phyloP scores from a whole-genome alignment of 2,888 invertebrate species.

The Chloroclystis v-ata region DNA sequence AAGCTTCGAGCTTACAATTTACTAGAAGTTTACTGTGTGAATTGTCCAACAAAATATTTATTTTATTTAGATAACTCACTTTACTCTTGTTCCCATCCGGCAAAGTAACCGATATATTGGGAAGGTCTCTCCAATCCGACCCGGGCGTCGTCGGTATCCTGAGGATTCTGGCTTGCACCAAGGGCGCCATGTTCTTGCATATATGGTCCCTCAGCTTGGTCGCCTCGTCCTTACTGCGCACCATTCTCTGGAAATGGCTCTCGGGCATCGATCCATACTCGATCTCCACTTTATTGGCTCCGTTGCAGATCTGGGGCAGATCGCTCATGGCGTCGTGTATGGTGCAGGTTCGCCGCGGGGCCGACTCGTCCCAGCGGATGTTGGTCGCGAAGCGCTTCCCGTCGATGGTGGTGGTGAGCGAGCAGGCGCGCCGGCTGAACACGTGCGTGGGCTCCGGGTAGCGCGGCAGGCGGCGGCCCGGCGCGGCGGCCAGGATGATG shows the following conservation, averaged over 20 bases:
- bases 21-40: too few relatives aligned
- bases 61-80: conserved; percentile 57
- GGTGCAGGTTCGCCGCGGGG: conserved; percentile 86
- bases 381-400: conserved; percentile 72
- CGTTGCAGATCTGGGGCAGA: conserved; percentile 85
- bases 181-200: conserved; percentile 89
- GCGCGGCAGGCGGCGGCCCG: conserved; percentile 83
- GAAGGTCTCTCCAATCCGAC: conserved; percentile 92
- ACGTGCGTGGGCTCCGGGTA: conserved; percentile 90
- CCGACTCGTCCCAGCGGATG: conserved; percentile 81
- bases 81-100: conserved; percentile 83
- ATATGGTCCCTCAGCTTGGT: conserved; percentile 84
- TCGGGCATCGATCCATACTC: conserved; percentile 83
- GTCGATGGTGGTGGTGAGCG: conserved; percentile 67
- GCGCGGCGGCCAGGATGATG: conserved; percentile 89
- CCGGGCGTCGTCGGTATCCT: conserved; percentile 86
- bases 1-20: too few relatives aligned
- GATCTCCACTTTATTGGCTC: conserved; percentile 82
- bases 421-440: conserved; percentile 83
- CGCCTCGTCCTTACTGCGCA: conserved; percentile 79
- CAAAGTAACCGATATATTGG: conserved; percentile 84
- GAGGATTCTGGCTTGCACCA: conserved; percentile 87
- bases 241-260: conserved; percentile 86
- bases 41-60: too few relatives aligned
- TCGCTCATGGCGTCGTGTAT: conserved; percentile 91